Conservation (phyloP, 2,888 invertebrate species). For the Cacoxenus indagator region DNA sequence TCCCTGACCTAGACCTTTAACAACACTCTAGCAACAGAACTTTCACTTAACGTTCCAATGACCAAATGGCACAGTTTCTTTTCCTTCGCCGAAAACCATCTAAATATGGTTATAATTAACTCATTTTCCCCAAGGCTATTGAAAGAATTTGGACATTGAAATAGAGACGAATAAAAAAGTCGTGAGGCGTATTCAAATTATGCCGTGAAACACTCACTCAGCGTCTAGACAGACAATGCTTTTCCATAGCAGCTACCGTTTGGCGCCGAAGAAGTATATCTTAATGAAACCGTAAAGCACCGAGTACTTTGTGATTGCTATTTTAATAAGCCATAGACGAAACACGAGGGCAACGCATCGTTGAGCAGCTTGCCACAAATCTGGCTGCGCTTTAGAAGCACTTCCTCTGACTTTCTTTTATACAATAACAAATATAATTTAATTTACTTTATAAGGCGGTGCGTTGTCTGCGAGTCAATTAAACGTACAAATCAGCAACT, state of each 20-base stretch:
- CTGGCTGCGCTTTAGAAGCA: not conserved
- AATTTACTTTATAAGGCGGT: conserved; percentile 1
- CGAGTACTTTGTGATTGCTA: not conserved
- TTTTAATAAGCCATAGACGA: not conserved
- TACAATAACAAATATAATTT: not conserved
- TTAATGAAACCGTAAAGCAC: not conserved
- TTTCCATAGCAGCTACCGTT: not conserved
- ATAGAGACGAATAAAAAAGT: too few species aligned
- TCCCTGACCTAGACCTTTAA: not conserved
- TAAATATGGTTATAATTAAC: too few species aligned
- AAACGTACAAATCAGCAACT: conserved; percentile 18
- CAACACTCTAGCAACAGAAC: not conserved
- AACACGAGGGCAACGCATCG: not conserved
- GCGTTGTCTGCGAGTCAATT: conserved; percentile 10
- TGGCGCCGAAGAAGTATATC: not conserved
- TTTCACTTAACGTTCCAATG: conserved; percentile 8
- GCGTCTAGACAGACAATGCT: not conserved
- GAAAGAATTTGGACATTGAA: too few species aligned
- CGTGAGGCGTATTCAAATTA: too few species aligned
- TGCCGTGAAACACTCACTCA: not conserved
- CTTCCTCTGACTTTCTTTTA: not conserved
- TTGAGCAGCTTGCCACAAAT: not conserved
- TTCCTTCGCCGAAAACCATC: not conserved
- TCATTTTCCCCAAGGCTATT: too few species aligned
- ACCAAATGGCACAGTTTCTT: conserved; percentile 7